Base-by-base conservation (phyloP, 35 echinoderm and acorn worm species). In the Ophiothrix spiculata region DNA sequence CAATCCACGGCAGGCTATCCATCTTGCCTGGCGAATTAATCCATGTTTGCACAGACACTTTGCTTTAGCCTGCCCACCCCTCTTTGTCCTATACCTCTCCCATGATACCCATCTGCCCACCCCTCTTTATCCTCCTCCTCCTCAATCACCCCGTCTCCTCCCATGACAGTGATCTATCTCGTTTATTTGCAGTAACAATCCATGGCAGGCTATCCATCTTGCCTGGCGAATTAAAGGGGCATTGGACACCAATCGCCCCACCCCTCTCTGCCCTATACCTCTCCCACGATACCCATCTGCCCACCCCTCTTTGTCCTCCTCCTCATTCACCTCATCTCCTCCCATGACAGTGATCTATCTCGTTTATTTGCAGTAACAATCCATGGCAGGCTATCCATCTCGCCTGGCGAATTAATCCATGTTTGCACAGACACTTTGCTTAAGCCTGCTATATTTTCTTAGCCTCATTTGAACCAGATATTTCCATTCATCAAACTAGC, bases 401-500 rank as follows among this genome's bases (percentile, higher is more conserved):
- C 6, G 6, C 42, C 42, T 49, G 42, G 42, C 42, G 6, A 49
- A 10, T 49, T 49, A n/a, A n/a, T n/a, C n/a, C n/a, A n/a, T 49
- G 42, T 49, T 49, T 49, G 42, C 19, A 49, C 19, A 49, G 42
- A 49, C 42, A 49, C 6, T 6, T 49, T 49, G 42, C 19, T 49
- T n/a, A n/a, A 49, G 6, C 6, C 42, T 49, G 42, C 60, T 69
- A n/a, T n/a, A n/a, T 69, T 69, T 10, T 69, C 8, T 49, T 69
- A 69, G 60, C 60, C 60, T 69, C 60, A 69, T 69, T 69, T 69
- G 17, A n/a, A n/a, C n/a, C n/a, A n/a, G n/a, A n/a, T n/a, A n/a
- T n/a, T n/a, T n/a, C n/a, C n/a, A n/a, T n/a, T n/a, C n/a, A n/a
- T n/a, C n/a, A n/a, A n/a, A n/a, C n/a, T n/a, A 69, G 16, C 17